Evolutionary conservation across 2,797 vertebrate genomes (phyloP).

Genomic region (Anguilla obscura): DNA sequence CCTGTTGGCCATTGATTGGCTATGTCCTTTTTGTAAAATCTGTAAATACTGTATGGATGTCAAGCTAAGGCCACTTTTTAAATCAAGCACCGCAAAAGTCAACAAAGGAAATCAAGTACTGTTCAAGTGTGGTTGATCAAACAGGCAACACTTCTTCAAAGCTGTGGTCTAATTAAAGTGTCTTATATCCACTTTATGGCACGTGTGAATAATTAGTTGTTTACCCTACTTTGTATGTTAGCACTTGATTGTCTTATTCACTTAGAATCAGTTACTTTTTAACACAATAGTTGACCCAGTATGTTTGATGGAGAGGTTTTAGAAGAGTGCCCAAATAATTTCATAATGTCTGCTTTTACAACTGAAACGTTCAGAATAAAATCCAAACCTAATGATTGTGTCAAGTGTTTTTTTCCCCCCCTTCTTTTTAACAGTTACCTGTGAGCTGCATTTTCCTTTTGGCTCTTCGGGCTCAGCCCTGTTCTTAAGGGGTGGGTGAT

Average conservation of each 20-base stretch:
- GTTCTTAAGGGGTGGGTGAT: not conserved
- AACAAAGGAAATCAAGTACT: not conserved
- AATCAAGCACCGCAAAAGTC: not conserved
- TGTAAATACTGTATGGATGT: conserved; percentile 12
- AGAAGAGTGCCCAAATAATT: conserved; percentile 38
- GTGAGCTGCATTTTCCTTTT: conserved; percentile 7
- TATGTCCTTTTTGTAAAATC: not conserved
- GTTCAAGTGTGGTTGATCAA: not conserved
- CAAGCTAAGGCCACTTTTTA: no score
- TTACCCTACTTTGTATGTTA: conserved; percentile 59
- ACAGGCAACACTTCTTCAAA: not conserved
- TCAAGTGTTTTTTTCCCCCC: conserved; percentile 36
- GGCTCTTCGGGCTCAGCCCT: not conserved
- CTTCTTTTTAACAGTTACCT: conserved; percentile 44
- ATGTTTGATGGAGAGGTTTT: conserved; percentile 56
- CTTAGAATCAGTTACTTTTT: conserved; percentile 72
- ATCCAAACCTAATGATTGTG: conserved; percentile 42
- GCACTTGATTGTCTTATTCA: conserved; percentile 66
- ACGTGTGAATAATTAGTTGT: conserved; percentile 65
- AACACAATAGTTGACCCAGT: conserved; percentile 59
- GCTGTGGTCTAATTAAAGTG: not conserved
- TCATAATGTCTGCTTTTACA: conserved; percentile 42
- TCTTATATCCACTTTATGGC: conserved; percentile 41
- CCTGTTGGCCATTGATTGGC: conserved; percentile 50
- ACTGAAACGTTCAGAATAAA: conserved; percentile 53